Evolutionary conservation across 2,797 vertebrate genomes (phyloP), one percentile per base, ranked within the genome.

Genomic region (Diplodus puntazzo): DNA sequence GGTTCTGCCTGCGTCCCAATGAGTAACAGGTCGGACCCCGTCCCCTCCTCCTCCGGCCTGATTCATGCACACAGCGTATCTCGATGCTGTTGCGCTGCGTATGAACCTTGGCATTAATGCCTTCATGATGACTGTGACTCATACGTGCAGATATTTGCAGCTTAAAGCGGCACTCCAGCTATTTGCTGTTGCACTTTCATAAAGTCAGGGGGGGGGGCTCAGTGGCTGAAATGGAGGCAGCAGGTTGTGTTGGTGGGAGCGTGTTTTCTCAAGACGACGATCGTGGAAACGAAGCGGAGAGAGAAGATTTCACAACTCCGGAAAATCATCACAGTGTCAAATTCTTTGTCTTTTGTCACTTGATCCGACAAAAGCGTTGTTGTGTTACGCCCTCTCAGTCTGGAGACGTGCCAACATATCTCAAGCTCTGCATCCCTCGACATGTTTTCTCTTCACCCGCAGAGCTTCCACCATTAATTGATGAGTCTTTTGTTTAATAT

Each of bases 41-140:
- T 18, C 2, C 39, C 42, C 42, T 10, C 27, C 55, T 23, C 14
- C 21, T 27, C 16, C 63, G 42, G 61, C 30, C 18, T 42, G 17
- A 63, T 9, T 83, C 73, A 70, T 60, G 64, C 55, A 61, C 46
- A 25, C 39, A 27, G 25, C 46, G 46, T 18, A 8, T 25, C 48
- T 70, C 4, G 9, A 39, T 55, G 11, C 21, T 61, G 60, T 62
- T 2, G 11, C 23, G 73, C 60, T 34, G 27, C 12, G 7, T 27
- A 8, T 86, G 79, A 86, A 80, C 85, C 42, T 11, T 85, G 71
- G 54, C 58, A 80, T 84, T 85, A 79, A 86, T 77, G 25, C 73
- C 58, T 81, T 27, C 4, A 1, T 11, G 75, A 30, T 87, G 84
- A 81, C 83, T 0, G 45, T 1, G 48, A 23, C 21, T 39, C n/a